Evolutionary conservation across 2,888 invertebrate genomes (phyloP), one percentile per base, ranked within the genome.

Genomic region (Phalangium opilio): DNA sequence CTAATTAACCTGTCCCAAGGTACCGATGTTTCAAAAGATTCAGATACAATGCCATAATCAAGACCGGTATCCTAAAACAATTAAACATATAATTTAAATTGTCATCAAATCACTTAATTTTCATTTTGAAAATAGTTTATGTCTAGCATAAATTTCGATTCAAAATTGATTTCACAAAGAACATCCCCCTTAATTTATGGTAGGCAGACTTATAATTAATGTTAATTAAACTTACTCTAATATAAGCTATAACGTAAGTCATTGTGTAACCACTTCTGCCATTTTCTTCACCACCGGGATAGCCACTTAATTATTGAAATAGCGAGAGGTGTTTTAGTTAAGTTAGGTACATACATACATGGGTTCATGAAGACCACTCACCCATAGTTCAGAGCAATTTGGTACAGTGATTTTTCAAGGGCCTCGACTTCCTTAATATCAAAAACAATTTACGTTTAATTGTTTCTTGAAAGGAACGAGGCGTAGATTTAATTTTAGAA

Each of bases 131-230:
- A 12, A 34, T 34, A 34, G 11, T 34, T 34, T 34, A 34, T 34
- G 34, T 14, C 27, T 7, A n/a, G 7, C 32, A 68, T 74, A 75
- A 63, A 89, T 90, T 68, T 96, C 75, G 38, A 98, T 78, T 64
- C 98, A 98, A 10, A 96, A 96, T 55, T 98, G 96, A 49, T 95
- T 90, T 64, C 93, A 98, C 0, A 96, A 98, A n/a, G n/a, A n/a
- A n/a, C n/a, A n/a, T n/a, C n/a, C n/a, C n/a, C n/a, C n/a, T n/a
- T n/a, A n/a, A n/a, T n/a, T n/a, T n/a, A n/a, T n/a, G n/a, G n/a
- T n/a, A n/a, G n/a, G n/a, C n/a, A n/a, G 2, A 34, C 2, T 34
- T 34, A n/a, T n/a, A n/a, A n/a, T n/a, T n/a, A n/a, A n/a, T n/a
- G n/a, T n/a, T n/a, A n/a, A n/a, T 3, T n/a, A 32, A 38, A 68